phyloP scores from a whole-genome alignment of 2,888 invertebrate genomes.

The Polydrusus pterygomalis region DNA sequence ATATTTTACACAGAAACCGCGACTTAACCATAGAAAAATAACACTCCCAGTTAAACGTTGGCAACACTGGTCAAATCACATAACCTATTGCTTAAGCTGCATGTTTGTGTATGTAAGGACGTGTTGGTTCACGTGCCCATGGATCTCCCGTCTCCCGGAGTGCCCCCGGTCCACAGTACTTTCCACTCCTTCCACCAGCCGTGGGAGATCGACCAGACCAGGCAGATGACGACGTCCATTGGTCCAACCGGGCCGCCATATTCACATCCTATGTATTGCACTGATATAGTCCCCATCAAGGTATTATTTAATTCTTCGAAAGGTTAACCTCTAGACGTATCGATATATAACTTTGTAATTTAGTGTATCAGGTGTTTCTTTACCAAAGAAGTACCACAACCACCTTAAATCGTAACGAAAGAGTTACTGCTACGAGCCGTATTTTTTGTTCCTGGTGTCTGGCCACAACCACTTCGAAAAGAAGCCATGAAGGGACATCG shows the following conservation, averaged over 20 bases:
- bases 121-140: conserved; percentile 73
- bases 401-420: no score
- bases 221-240: conserved; percentile 69
- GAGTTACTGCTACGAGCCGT: no score
- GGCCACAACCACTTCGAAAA: no score
- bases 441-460: no score
- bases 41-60: background rate
- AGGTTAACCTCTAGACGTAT: no score
- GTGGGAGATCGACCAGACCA: conserved; percentile 80
- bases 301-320: conserved; percentile 64
- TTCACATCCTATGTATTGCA: conserved; percentile 70
- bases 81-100: conserved; percentile 68
- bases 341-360: no score
- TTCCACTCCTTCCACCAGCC: conserved; percentile 80
- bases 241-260: conserved; percentile 60
- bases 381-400: no score
- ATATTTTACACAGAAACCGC: no score
- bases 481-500: no score
- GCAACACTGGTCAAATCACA: conserved; percentile 41
- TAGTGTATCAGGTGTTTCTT: no score
- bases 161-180: conserved; percentile 73
- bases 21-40: no score
- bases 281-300: conserved; percentile 76
- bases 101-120: conserved; percentile 73
- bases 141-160: conserved; percentile 70